A percentile compares a stretch with the other conserved stretches of the same genome.
These are phyloP conservation scores for Sebastes taczanowskii DNA, from an alignment of 2,797 vertebrate genomes.

Conservation along the genomic window DNA sequence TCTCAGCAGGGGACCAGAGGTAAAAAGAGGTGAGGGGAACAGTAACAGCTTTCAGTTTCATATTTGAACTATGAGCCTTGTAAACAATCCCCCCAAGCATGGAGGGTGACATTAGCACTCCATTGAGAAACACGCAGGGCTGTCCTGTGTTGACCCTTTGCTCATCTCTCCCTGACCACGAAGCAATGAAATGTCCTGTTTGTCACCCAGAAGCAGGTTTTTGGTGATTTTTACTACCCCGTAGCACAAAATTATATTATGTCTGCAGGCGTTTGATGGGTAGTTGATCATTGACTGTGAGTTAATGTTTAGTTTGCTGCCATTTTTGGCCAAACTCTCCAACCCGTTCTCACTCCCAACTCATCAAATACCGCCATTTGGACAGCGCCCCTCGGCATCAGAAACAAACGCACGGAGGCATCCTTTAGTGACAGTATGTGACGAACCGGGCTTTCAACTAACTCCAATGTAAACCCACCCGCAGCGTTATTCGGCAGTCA, in stretches of 20 bases:
- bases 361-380: too few species aligned
- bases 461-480: too few species aligned
- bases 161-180: slow-evolving; percentile 15
- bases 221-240: neutral
- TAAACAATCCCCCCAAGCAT: slow-evolving; percentile 45
- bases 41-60: slow-evolving; percentile 60
- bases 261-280: neutral
- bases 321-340: too few species aligned
- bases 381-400: too few species aligned
- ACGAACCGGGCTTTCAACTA: too few species aligned
- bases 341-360: too few species aligned
- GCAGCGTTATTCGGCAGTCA: rapidly evolving
- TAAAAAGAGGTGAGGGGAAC: slow-evolving; percentile 49
- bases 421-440: too few species aligned
- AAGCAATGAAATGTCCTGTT: slow-evolving; percentile 21
- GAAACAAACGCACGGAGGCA: too few species aligned
- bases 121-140: slow-evolving; percentile 10
- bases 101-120: slow-evolving; percentile 40
- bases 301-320: neutral
- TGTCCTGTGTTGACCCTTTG: slow-evolving; percentile 34
- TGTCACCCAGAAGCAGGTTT: neutral
- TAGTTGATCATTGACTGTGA: slow-evolving; percentile 23
- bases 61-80: slow-evolving; percentile 49
- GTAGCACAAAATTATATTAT: slow-evolving; percentile 20
- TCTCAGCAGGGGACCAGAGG: slow-evolving; percentile 49